phyloP scores from a whole-genome alignment of 2,888 invertebrate genomes.

The Ophion obscuratus region DNA sequence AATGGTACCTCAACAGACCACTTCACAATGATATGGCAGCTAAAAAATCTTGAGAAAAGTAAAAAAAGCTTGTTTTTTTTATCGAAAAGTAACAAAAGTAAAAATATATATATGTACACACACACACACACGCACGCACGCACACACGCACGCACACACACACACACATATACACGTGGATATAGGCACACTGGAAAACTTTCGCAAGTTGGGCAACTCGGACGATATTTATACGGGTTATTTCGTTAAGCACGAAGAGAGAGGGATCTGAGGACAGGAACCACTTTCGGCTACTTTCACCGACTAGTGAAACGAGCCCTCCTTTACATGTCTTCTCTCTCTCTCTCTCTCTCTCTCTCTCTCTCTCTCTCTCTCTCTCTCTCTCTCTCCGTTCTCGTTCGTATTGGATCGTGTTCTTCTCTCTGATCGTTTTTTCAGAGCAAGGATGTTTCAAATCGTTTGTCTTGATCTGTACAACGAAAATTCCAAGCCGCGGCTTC shows the following conservation, averaged over 20 bases:
- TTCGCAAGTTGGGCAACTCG: slow-evolving; percentile 63
- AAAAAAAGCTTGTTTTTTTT: slow-evolving; percentile 9
- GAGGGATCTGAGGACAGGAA: slow-evolving; percentile 73
- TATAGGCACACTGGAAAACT: slow-evolving; percentile 27
- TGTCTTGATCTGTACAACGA: background rate
- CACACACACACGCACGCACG: background rate
- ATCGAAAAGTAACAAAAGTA: background rate
- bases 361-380: too few relatives aligned
- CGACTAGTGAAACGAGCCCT: slow-evolving; percentile 74
- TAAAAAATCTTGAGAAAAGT: too few relatives aligned
- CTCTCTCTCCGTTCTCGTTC: background rate
- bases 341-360: slow-evolving; percentile 38
- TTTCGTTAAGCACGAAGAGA: slow-evolving; percentile 19
- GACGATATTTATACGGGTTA: slow-evolving; percentile 35
- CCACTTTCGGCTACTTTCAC: slow-evolving; percentile 80
- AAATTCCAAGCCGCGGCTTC: background rate
- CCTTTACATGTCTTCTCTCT: slow-evolving; percentile 41
- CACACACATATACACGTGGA: background rate
- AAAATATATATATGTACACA: background rate
- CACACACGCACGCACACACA: too few relatives aligned
- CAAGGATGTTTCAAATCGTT: background rate
- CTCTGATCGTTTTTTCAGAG: slow-evolving; percentile 21
- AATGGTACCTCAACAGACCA: background rate
- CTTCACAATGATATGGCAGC: background rate
- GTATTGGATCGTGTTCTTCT: slow-evolving; percentile 28